Percentiles rank a stretch among this genome's conserved stretches.
These are phyloP conservation scores for Iphiclides podalirius DNA, from an alignment of 2,888 invertebrate genomes.

Conservation along the genomic window DNA sequence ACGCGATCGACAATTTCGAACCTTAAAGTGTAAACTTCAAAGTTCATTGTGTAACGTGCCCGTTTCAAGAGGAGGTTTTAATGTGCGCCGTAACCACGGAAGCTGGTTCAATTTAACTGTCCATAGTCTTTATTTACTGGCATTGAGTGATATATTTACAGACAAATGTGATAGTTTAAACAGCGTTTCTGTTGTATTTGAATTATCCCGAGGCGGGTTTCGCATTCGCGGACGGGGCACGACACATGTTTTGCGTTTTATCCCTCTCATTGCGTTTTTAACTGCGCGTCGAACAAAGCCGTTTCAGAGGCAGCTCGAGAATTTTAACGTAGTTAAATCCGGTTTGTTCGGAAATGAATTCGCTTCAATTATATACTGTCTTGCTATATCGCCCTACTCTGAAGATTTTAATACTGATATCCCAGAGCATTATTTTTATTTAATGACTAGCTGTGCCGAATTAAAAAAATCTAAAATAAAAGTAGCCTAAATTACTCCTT, in stretches of 20 bases:
- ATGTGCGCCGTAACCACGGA: constrained; percentile 50
- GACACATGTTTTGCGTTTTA: constrained; percentile 20
- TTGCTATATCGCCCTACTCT: too few relatives aligned
- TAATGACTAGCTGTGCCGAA: too few relatives aligned
- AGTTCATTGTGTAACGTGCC: constrained; percentile 32
- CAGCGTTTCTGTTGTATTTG: constrained; percentile 37
- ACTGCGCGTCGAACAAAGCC: neutral
- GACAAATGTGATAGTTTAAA: constrained; percentile 57
- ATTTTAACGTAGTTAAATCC: neutral
- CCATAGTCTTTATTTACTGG: constrained; percentile 54
- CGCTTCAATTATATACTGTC: too few relatives aligned
- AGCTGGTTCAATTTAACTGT: constrained; percentile 64
- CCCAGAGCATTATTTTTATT: too few relatives aligned
- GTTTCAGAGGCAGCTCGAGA: neutral
- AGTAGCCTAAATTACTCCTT: too few relatives aligned
- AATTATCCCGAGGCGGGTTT: constrained; percentile 40
- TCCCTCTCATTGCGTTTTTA: constrained; percentile 6
- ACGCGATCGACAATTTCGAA: too few relatives aligned
- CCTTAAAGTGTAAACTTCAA: constrained; percentile 32
- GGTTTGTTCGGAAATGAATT: too few relatives aligned
- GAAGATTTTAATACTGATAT: too few relatives aligned
- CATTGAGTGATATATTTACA: constrained; percentile 64
- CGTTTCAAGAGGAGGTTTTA: constrained; percentile 35
- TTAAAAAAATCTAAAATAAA: too few relatives aligned
- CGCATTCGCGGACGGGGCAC: constrained; percentile 33